Percentiles rank a stretch among this genome's conserved stretches.
Evolutionary conservation across 2,888 invertebrate species (phyloP).

Genomic region (Harpalus rufipes): DNA sequence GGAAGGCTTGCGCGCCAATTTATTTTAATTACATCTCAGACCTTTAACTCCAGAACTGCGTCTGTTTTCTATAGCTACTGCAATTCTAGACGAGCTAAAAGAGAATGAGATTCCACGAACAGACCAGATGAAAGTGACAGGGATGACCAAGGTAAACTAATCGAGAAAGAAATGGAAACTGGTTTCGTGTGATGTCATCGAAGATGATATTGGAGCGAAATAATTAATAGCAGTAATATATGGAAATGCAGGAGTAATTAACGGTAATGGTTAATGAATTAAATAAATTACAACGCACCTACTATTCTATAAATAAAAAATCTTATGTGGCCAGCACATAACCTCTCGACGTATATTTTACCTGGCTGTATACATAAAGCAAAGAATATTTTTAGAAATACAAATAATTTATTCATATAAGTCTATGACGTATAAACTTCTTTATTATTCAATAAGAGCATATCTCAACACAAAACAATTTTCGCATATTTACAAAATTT

Average conservation of each 20-base stretch:
- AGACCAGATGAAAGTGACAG: slow-evolving; percentile 33
- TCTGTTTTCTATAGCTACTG: neutral
- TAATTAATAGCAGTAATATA: neutral
- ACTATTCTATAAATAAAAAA: neutral
- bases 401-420: too few relatives aligned
- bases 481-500: too few relatives aligned
- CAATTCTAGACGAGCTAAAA: neutral
- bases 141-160: slow-evolving; percentile 54
- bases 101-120: neutral
- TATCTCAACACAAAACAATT: too few relatives aligned
- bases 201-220: neutral
- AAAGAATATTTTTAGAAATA: neutral
- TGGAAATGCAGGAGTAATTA: neutral
- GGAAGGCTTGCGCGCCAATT: slow-evolving; percentile 19
- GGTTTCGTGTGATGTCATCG: neutral
- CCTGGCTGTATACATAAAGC: too few relatives aligned
- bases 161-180: neutral
- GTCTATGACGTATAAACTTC: too few relatives aligned
- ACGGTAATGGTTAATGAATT: neutral
- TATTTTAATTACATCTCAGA: slow-evolving; percentile 47
- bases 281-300: neutral
- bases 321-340: too few relatives aligned
- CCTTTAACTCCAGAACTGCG: slow-evolving; percentile 37
- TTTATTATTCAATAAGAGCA: too few relatives aligned
- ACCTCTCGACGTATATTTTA: too few relatives aligned